Evolutionary conservation across 2,797 vertebrate genomes (phyloP), one percentile per base, ranked within the genome.

Genomic region (Sebastes vulpes): DNA sequence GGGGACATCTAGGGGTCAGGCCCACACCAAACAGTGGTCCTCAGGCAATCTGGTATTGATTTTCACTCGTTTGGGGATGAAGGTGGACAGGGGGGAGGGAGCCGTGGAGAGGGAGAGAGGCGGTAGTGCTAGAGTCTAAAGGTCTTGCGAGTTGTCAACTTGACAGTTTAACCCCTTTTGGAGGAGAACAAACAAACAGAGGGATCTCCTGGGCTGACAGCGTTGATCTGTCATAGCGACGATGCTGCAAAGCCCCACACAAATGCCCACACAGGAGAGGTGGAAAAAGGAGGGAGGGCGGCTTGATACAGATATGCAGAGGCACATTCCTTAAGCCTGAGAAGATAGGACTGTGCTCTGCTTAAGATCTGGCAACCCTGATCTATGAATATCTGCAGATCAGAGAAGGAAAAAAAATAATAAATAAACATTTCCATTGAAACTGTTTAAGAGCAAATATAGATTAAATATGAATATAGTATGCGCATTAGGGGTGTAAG

Each of bases 11-110:
- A 94, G 94, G 94, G 96, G 96, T 97, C 96, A 97, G 95, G 93
- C 95, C 94, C 95, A 97, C 94, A 93, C 95, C 95, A 95, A 95
- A 95, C 94, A 93, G 94, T 95, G 95, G 94, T 97, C 96, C 96
- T 97, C 94, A 89, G 95, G 95, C 96, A 96, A 95, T 96, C 90
- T 89, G 92, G 94, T 95, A 97, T 97, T 97, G 97, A 97, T 97
- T 97, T 97, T 96, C 96, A 96, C 92, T 94, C 88, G 94, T 95
- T 96, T 94, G 95, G 94, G 95, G 95, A 95, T 92, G 94, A 94
- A 95, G 91, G 93, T 92, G 88, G 90, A 90, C 31, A 18, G 48
- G 57, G 65, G 73, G 29, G 64, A 77, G 89, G 67, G 48, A 60
- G 69, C 26, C 21, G 32, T 8, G 28, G 71, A 56, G 81, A 89